Conservation (phyloP, 2,888 invertebrate genomes). For the Ametastegia equiseti region DNA sequence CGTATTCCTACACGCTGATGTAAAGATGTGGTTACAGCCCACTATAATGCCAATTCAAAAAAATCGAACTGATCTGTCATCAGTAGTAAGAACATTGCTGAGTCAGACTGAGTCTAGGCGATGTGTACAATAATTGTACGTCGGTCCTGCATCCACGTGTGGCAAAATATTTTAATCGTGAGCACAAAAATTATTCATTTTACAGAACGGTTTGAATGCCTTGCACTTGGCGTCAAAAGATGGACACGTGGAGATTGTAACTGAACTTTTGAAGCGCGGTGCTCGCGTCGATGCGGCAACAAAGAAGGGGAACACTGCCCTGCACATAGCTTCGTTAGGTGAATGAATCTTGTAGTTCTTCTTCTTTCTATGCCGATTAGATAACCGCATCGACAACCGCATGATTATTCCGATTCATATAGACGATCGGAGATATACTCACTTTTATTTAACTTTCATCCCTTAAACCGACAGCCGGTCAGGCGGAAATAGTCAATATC, state of each 20-base stretch:
- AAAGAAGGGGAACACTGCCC: conserved; percentile 97
- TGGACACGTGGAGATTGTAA: conserved; percentile 96
- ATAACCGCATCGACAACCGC: no score
- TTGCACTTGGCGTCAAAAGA: conserved; percentile 98
- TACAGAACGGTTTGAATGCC: conserved; percentile 97
- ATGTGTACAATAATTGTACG: no score
- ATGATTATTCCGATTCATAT: background rate
- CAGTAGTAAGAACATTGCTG: background rate
- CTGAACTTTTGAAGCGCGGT: conserved; percentile 92
- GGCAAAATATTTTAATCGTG: background rate
- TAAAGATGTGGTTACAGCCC: background rate
- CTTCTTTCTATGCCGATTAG: no score
- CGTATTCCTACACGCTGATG: background rate
- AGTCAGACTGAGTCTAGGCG: no score
- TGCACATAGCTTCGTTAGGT: conserved; percentile 96
- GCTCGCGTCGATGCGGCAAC: conserved; percentile 97
- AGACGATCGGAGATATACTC: conserved; percentile 2
- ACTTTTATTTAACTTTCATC: conserved; percentile 42
- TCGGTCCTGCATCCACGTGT: background rate
- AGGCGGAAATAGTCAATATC: conserved; percentile 94
- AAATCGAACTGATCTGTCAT: background rate
- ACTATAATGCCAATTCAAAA: background rate
- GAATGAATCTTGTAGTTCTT: conserved; percentile 57
- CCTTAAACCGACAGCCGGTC: conserved; percentile 84
- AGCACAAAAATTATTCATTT: conserved; percentile 54